phyloP scores from a whole-genome alignment of 1,140 invertebrate genomes.

The Pomacea maculata region DNA sequence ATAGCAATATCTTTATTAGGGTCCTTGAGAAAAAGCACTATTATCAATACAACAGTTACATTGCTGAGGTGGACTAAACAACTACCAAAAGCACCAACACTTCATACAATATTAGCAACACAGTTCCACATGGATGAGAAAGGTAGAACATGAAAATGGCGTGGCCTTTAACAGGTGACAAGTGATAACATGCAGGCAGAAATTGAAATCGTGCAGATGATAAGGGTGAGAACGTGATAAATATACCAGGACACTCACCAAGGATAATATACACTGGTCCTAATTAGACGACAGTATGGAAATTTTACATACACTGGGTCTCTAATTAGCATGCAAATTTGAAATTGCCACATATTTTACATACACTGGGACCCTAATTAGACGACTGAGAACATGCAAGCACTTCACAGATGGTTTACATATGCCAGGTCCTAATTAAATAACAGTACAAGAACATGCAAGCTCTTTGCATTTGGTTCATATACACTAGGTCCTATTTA shows the following conservation, averaged over 20 bases:
- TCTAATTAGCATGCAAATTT: background rate
- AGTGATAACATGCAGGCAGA: background rate
- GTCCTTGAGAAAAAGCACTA: background rate
- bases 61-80: background rate
- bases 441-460: too few species aligned
- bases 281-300: background rate
- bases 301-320: background rate
- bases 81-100: background rate
- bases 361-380: too few species aligned
- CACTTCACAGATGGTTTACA: too few species aligned
- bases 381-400: too few species aligned
- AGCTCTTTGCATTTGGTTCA: too few species aligned
- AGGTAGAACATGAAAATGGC: background rate
- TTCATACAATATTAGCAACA: background rate
- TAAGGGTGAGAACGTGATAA: background rate
- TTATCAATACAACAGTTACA: background rate
- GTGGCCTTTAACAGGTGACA: background rate
- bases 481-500: too few species aligned
- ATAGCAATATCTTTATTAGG: background rate
- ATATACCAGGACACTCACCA: background rate
- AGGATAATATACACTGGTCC: background rate
- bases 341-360: background rate
- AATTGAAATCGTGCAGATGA: background rate
- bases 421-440: too few species aligned
- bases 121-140: background rate